Evolutionary conservation across 2,113 vertebrate species (phyloP).

Genomic region (Macquaria australasica): DNA sequence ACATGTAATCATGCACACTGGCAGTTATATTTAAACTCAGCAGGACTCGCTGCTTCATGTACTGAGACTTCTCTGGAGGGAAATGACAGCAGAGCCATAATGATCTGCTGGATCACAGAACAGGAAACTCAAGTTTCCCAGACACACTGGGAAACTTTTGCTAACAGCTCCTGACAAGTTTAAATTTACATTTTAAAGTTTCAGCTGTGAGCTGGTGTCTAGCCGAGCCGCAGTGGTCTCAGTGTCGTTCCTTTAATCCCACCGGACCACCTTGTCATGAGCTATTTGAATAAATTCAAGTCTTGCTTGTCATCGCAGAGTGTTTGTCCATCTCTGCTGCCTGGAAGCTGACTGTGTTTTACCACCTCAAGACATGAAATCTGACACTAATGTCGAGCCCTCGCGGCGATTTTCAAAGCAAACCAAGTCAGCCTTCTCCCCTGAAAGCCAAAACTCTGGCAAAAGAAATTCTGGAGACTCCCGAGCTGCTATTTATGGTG

Average conservation of each 20-base stretch:
- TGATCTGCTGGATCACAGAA: slow-evolving; percentile 1
- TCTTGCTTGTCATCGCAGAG: neutral
- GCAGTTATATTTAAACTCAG: slow-evolving; percentile 44
- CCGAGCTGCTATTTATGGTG: neutral
- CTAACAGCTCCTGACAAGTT: neutral
- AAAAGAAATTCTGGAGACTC: neutral
- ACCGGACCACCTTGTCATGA: neutral
- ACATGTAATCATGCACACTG: slow-evolving; percentile 41
- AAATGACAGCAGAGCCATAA: neutral
- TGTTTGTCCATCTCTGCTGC: slow-evolving; percentile 11
- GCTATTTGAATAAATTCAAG: neutral
- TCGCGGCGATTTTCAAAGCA: neutral
- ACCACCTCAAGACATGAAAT: neutral
- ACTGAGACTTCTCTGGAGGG: neutral
- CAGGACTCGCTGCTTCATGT: slow-evolving; percentile 1
- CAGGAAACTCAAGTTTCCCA: too few species aligned
- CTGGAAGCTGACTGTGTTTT: neutral
- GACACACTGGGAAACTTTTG: neutral
- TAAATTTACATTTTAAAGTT: slow-evolving; percentile 8
- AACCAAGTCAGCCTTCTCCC: neutral
- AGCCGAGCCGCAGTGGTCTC: neutral
- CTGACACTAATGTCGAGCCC: slow-evolving; percentile 4
- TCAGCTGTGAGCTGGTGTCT: neutral
- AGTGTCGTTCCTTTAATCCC: slow-evolving; percentile 7
- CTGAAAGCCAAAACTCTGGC: slow-evolving; percentile 1